Base-by-base conservation (phyloP, 2,888 invertebrate genomes). In the Deroplatys truncata region DNA sequence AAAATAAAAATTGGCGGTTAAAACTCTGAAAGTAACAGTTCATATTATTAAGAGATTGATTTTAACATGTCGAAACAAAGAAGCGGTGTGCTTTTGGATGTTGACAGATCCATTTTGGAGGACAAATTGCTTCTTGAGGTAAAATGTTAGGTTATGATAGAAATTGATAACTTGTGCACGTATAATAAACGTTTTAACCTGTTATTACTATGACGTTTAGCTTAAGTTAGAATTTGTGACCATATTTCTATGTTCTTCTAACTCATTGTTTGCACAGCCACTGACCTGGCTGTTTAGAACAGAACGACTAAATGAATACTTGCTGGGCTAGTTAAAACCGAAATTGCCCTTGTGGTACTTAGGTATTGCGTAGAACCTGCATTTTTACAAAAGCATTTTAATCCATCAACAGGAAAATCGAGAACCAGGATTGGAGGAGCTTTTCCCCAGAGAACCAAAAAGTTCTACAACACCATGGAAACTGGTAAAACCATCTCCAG, bases 401-500 rank as follows among this genome's bases (percentile, higher is more conserved):
- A 20, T 7, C 20, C 20, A 9, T 72, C 56, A 72, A 91, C 92
- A 95, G 95, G 95, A 95, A 89, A 94, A 92, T 92, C 93, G 95
- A 29, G 96, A 96, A 92, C 95, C 96, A 88, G 95, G 96, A 91
- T 93, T 96, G 25, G 95, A 95, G 90, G 95, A 95, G 92, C 93
- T 96, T 83, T 94, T 96, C 87, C 93, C 94, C 85, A 72, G 20
- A 43, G 28, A 20, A 20, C 93, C 94, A 2, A 94, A 94, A 90
- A 92, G 94, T 90, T 92, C 93, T 85, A 31, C 89, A 72, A 31
- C 89, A 72, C 96, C 96, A 43, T 95, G 94, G 3, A 95, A 96
- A 92, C 93, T 96, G 90, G 95, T 97, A 3, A 96, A 96, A 92
- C 97, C 97, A 83, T 94, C 92, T 90, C 96, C 97, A 93, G 97